Base-by-base conservation (phyloP, 2,888 invertebrate genomes). In the Cremastinae sp. region DNA sequence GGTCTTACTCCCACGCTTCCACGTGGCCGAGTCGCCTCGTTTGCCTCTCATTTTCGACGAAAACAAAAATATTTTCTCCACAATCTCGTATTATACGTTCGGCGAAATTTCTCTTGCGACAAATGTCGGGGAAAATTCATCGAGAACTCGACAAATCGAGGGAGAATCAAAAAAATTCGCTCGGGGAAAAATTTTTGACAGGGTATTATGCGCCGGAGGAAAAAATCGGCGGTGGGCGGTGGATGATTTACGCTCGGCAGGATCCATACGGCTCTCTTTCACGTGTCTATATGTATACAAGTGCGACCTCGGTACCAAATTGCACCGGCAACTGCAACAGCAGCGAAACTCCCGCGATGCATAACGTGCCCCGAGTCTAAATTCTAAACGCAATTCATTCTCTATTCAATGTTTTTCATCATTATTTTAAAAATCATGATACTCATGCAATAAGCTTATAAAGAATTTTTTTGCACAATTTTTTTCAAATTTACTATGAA, bases 271-370 rank as follows among this genome's bases (percentile, higher is more conserved):
- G 38, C 45, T 59, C 62, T 36, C 9, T 12, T 22, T 0, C 54
- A 28, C 49, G 51, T 18, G 43, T 51, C n/a, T 69, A 2, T 69
- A 20, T 43, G 34, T 12, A 34, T 16, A 64, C 34, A 45, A 14
- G 28, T 34, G 64, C 41, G 59, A 76, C 76, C 73, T 73, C 76
- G 76, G 64, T 64, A 69, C 73, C 68, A 69, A 76, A 76, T 69
- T 72, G 72, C 72, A 58, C 68, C 56, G 41, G 49, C 62, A 69
- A 49, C 74, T 62, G 68, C 74, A 47, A 38, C 61, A 49, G 68
- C 74, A 53, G 68, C 58, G 22, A 69, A 58, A 51, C 68, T 16
- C 36, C 38, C 14, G 36, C 43, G 34, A 18, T 18, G 7, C 10
- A 47, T 18, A 18, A 1, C 9, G 47, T 8, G 7, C 18, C 16